These are phyloP conservation scores for Pangasius larnaudii DNA, from an alignment of 2,797 vertebrate genomes.

Conservation along the genomic window DNA sequence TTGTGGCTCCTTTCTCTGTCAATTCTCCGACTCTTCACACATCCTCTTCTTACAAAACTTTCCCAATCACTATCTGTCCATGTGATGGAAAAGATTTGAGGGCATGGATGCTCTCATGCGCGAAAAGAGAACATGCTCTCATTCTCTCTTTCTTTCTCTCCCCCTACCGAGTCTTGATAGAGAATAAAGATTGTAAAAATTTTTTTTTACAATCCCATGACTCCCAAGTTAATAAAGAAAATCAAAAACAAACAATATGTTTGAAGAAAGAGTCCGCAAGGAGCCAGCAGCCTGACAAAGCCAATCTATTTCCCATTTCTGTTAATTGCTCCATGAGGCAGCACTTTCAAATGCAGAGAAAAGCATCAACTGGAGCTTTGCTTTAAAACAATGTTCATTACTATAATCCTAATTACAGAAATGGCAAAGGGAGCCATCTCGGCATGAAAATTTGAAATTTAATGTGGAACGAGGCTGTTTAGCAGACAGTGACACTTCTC, in stretches of 20 bases:
- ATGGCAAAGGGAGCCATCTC: conserved; percentile 39
- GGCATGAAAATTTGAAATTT: conserved; percentile 40
- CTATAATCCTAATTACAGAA: conserved; percentile 57
- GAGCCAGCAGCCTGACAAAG: conserved; percentile 29
- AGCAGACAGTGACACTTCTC: conserved; percentile 48
- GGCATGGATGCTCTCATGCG: conserved; percentile 16
- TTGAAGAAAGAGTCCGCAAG: background rate
- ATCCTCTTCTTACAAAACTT: conserved; percentile 29
- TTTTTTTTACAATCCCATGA: conserved; percentile 6
- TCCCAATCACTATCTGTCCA: conserved; percentile 28
- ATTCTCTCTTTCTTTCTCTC: background rate
- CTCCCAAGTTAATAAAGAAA: conserved; percentile 34
- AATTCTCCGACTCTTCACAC: conserved; percentile 19
- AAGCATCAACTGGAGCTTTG: conserved; percentile 37
- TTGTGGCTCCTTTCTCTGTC: conserved; percentile 38
- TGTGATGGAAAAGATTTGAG: conserved; percentile 16
- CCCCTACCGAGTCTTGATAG: background rate
- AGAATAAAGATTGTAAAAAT: background rate
- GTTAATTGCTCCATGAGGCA: conserved; percentile 36
- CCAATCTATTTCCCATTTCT: conserved; percentile 46
- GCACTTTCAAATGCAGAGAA: conserved; percentile 11
- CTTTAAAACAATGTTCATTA: conserved; percentile 56
- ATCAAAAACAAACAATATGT: conserved; percentile 40
- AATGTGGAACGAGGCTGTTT: conserved; percentile 49
- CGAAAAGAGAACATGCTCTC: background rate